These are phyloP conservation scores for Anthopleura xanthogrammica DNA, from an alignment of 92 coral and sea anemone genomes.

Conservation along the genomic window DNA sequence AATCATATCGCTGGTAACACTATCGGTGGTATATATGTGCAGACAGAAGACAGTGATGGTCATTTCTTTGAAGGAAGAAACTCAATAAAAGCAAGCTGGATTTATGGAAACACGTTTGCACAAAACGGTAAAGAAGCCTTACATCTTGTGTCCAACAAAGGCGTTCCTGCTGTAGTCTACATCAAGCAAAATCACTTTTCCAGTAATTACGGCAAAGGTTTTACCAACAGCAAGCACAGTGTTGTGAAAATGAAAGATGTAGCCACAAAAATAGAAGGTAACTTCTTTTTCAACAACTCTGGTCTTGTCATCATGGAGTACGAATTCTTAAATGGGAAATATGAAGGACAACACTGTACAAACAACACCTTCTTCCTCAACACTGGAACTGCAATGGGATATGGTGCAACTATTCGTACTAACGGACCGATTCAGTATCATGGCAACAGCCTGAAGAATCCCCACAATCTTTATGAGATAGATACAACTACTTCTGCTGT, in stretches of 20 bases:
- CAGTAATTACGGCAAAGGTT: conserved; percentile 40
- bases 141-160: neutral
- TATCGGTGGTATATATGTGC: conserved; percentile 42
- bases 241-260: conserved; percentile 36
- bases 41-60: conserved; percentile 25
- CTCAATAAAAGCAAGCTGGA: conserved; percentile 9
- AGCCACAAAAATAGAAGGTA: conserved; percentile 23
- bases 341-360: conserved; percentile 37
- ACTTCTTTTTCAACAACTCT: conserved; percentile 63
- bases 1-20: conserved; percentile 46
- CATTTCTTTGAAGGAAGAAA: conserved; percentile 11
- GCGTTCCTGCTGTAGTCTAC: conserved; percentile 1
- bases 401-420: conserved; percentile 52
- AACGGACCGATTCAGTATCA: conserved; percentile 63
- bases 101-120: conserved; percentile 48
- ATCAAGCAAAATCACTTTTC: conserved; percentile 34
- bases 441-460: conserved; percentile 56
- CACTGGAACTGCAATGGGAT: conserved; percentile 39
- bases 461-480: conserved; percentile 58
- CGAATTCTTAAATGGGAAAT: conserved; percentile 16
- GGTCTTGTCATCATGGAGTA: conserved; percentile 42
- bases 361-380: conserved; percentile 49
- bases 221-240: conserved; percentile 8
- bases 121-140: conserved; percentile 48
- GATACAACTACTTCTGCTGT: conserved; percentile 34